Conservation (phyloP, 2,888 invertebrate species). For the Eristalinus sepulchralis region DNA sequence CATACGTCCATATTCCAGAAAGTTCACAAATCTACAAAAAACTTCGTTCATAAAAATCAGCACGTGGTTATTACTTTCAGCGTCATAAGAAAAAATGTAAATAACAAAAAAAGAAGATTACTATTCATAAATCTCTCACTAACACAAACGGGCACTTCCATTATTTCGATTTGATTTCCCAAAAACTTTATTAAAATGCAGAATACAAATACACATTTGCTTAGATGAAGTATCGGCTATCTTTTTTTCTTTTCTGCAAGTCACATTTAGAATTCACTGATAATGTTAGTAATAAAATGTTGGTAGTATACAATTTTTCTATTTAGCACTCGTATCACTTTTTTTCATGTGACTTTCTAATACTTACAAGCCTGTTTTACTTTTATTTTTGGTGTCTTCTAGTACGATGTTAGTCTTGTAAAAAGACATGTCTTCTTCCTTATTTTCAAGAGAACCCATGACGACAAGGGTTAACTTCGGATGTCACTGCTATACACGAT, state of each 20-base stretch:
- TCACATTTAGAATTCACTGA: slow-evolving; percentile 14
- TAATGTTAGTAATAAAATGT: background rate
- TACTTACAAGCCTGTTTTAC: slow-evolving; percentile 41
- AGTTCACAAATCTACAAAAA: no score
- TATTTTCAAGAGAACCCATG: slow-evolving; percentile 40
- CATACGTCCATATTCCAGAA: no score
- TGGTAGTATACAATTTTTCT: background rate
- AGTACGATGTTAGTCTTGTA: slow-evolving; percentile 56
- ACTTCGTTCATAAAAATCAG: no score
- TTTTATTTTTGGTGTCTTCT: slow-evolving; percentile 30
- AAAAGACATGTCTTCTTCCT: slow-evolving; percentile 52
- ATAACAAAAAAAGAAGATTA: no score
- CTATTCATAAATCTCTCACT: no score
- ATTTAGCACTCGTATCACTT: background rate
- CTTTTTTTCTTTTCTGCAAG: slow-evolving; percentile 17
- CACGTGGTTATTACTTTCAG: no score
- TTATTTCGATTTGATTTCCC: no score
- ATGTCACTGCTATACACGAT: slow-evolving; percentile 21
- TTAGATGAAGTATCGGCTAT: background rate
- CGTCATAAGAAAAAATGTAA: no score
- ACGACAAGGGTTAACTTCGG: background rate
- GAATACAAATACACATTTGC: background rate
- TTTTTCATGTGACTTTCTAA: background rate
- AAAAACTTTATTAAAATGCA: background rate
- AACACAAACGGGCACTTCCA: background rate